Evolutionary conservation across 2,888 invertebrate species (phyloP).

Genomic region (Noctua janthe): DNA sequence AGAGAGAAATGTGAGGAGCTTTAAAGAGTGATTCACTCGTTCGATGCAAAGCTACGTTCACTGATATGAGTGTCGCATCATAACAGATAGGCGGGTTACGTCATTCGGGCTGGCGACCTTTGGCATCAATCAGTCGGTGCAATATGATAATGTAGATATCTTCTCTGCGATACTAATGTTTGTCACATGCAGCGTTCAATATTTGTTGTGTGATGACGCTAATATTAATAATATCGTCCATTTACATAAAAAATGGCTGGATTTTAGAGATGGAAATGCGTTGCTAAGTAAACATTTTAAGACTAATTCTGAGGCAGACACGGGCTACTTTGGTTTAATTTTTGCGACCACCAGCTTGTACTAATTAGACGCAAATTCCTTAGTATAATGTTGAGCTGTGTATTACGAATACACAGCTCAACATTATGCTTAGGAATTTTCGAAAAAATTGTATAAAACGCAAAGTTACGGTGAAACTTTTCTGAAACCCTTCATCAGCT

Average conservation of each 20-base stretch:
- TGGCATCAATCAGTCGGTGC: slow-evolving; percentile 81
- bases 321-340: not conserved
- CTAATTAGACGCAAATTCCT: slow-evolving; percentile 2
- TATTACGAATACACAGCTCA: no score
- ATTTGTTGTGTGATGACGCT: not conserved
- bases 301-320: not conserved
- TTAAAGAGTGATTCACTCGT: slow-evolving; percentile 52
- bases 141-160: slow-evolving; percentile 72
- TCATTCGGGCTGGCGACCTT: slow-evolving; percentile 71
- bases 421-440: no score
- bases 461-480: slow-evolving; percentile 8
- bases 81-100: slow-evolving; percentile 49
- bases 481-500: slow-evolving; percentile 26
- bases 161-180: slow-evolving; percentile 60
- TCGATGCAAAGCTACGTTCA: slow-evolving; percentile 33
- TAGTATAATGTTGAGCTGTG: not conserved
- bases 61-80: slow-evolving; percentile 35
- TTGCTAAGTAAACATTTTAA: not conserved
- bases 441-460: slow-evolving; percentile 1
- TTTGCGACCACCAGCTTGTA: not conserved
- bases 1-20: slow-evolving; percentile 33
- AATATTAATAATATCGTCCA: not conserved
- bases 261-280: slow-evolving; percentile 10
- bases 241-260: not conserved
- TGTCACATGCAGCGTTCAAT: slow-evolving; percentile 51